Evolutionary conservation across 2,888 invertebrate genomes (phyloP).

Genomic region (Aleiodes alternator): DNA sequence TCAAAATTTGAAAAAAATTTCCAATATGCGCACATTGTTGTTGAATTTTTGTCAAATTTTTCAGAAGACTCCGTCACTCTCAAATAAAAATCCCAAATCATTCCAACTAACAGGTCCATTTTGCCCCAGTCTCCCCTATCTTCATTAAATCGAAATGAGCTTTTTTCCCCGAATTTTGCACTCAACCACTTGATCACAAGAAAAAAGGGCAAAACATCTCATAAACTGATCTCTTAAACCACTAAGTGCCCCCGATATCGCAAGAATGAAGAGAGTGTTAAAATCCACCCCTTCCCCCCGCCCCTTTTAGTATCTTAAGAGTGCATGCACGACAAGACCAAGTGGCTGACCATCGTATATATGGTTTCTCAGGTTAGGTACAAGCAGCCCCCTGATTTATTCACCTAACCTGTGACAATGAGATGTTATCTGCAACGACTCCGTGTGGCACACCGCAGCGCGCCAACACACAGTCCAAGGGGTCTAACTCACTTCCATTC

Average conservation of each 20-base stretch:
- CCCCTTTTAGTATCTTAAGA: slow-evolving; percentile 1
- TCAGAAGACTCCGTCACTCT: too few relatives aligned
- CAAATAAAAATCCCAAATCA: too few relatives aligned
- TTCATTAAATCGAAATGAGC: too few relatives aligned
- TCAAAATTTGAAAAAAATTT: too few relatives aligned
- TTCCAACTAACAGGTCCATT: too few relatives aligned
- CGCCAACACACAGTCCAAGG: slow-evolving; percentile 55
- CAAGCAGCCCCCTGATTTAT: slow-evolving; percentile 63
- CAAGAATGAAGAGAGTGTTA: slow-evolving; percentile 2
- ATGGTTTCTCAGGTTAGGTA: slow-evolving; percentile 44
- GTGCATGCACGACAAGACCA: slow-evolving; percentile 45
- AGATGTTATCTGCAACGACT: slow-evolving; percentile 69
- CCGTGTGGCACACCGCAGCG: slow-evolving; percentile 58
- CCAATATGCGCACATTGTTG: too few relatives aligned
- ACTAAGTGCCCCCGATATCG: slow-evolving; percentile 5
- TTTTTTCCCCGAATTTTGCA: too few relatives aligned
- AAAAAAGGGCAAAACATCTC: too few relatives aligned
- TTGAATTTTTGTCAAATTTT: too few relatives aligned
- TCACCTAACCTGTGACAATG: slow-evolving; percentile 67
- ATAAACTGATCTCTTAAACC: neutral
- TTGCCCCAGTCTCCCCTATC: too few relatives aligned
- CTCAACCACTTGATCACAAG: too few relatives aligned
- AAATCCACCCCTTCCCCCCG: neutral
- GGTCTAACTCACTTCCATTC: slow-evolving; percentile 50
- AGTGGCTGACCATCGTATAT: slow-evolving; percentile 44